Base-by-base conservation (phyloP, 2,797 vertebrate genomes). In the Argya squamiceps region DNA sequence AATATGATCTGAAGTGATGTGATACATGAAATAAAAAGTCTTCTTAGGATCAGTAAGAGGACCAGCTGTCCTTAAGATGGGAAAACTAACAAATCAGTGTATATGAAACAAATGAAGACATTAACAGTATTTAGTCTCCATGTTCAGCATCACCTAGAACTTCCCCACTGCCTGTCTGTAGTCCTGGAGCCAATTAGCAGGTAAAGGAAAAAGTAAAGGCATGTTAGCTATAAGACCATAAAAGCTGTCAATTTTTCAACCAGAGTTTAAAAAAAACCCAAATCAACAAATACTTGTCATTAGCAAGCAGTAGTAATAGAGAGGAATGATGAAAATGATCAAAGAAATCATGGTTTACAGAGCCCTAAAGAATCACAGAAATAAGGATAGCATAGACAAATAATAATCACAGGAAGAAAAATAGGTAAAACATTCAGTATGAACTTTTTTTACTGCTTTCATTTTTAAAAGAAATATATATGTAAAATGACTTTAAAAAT, bases 91-190 rank as follows among this genome's bases (percentile, higher is more conserved):
- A 76, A 85, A 78, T 59, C 56, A 64, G 10, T 27, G 9, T 19
- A 30, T 6, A 27, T 23, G 6, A 47, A 75, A 56, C 4, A 63
- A 59, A 15, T 18, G 14, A 70, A 74, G 49, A 20, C 44, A 77
- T 2, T 29, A 39, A 24, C 5, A 67, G 59, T 58, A 29, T 19
- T 55, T 11, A 64, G 12, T 34, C 12, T 75, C 7, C 10, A 2
- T 23, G 3, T 24, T 9, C 13, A 52, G 13, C 2, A 20, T 34
- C 0, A 1, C 7, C 34, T 52, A 27, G 9, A 14, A 8, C 24
- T 2, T 62, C 10, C 14, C 9, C 27, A 18, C 6, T 70, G 22
- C 14, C 27, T 83, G 10, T 14, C 22, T 2, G 0, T 32, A 32
- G 8, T 39, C 21, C 29, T 75, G 23, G 16, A 75, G 5, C 16